phyloP scores from a whole-genome alignment of 2,113 vertebrate genomes.

The Coreoperca whiteheadi region DNA sequence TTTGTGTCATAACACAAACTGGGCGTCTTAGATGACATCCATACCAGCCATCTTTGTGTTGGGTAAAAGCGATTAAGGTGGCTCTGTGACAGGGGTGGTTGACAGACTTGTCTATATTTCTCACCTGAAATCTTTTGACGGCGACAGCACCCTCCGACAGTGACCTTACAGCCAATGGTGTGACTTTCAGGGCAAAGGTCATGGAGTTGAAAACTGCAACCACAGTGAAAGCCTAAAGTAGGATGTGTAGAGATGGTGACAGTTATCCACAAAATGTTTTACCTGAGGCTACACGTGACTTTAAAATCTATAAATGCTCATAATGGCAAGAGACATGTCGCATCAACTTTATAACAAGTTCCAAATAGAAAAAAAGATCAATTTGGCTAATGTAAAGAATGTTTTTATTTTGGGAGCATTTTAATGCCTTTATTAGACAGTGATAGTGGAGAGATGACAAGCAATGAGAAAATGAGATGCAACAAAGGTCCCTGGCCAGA shows the following conservation, averaged over 20 bases:
- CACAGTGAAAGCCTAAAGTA: conserved; percentile 86
- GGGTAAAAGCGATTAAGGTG: background rate
- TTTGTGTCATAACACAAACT: background rate
- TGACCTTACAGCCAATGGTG: conserved; percentile 83
- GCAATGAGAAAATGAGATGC: background rate
- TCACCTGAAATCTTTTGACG: conserved; percentile 86
- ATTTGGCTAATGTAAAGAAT: background rate
- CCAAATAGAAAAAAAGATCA: background rate
- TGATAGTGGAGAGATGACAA: background rate
- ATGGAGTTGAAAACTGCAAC: conserved; percentile 89
- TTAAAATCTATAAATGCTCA: background rate
- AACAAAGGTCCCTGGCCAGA: background rate
- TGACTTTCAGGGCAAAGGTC: conserved; percentile 88
- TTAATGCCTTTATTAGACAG: background rate
- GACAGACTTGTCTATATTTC: background rate
- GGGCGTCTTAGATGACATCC: background rate
- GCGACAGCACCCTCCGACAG: conserved; percentile 86
- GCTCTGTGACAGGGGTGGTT: background rate
- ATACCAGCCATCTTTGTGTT: background rate
- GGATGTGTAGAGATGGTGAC: conserved; percentile 15
- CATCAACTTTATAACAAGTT: background rate
- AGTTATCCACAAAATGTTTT: background rate
- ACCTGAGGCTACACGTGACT: background rate
- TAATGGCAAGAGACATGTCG: background rate
- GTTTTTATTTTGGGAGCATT: background rate